phyloP scores from a whole-genome alignment of 2,888 invertebrate species.

The Hermaeophaga mercurialis region DNA sequence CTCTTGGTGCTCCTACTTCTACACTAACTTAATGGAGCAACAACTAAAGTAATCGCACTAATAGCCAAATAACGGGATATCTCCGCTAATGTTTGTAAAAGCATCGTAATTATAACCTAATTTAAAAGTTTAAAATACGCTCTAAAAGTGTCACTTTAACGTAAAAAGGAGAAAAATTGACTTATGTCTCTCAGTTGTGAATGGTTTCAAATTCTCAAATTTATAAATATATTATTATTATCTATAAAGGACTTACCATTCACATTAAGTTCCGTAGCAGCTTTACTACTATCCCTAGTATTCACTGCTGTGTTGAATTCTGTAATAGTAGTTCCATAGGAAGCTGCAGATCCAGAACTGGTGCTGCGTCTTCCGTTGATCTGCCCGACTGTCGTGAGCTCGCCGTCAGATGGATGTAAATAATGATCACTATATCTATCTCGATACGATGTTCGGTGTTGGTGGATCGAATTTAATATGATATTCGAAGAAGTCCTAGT shows the following conservation, averaged over 20 bases:
- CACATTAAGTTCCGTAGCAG: constrained; percentile 72
- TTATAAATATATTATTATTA: too few relatives aligned
- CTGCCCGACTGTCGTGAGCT: constrained; percentile 60
- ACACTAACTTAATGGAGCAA: too few relatives aligned
- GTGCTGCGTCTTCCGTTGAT: constrained; percentile 66
- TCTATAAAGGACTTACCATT: constrained; percentile 65
- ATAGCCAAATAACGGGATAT: too few relatives aligned
- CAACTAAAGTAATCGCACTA: too few relatives aligned
- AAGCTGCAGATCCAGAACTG: constrained; percentile 61
- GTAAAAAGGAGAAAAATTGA: too few relatives aligned
- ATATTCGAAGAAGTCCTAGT: constrained; percentile 87
- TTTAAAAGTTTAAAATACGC: too few relatives aligned
- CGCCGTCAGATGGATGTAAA: constrained; percentile 66
- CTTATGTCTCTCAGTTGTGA: too few relatives aligned
- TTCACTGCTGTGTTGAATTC: constrained; percentile 54
- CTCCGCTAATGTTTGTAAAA: too few relatives aligned
- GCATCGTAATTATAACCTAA: too few relatives aligned
- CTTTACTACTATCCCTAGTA: constrained; percentile 62
- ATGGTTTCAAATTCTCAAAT: too few relatives aligned
- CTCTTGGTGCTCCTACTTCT: too few relatives aligned
- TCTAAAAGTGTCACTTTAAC: too few relatives aligned
- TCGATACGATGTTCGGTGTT: constrained; percentile 74
- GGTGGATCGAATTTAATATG: constrained; percentile 81
- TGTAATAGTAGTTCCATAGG: constrained; percentile 60
- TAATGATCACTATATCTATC: constrained; percentile 59